Percentiles rank a stretch among this genome's conserved stretches.
These are phyloP conservation scores for Mallotus villosus DNA, from an alignment of 2,797 vertebrate species.

Conservation along the genomic window DNA sequence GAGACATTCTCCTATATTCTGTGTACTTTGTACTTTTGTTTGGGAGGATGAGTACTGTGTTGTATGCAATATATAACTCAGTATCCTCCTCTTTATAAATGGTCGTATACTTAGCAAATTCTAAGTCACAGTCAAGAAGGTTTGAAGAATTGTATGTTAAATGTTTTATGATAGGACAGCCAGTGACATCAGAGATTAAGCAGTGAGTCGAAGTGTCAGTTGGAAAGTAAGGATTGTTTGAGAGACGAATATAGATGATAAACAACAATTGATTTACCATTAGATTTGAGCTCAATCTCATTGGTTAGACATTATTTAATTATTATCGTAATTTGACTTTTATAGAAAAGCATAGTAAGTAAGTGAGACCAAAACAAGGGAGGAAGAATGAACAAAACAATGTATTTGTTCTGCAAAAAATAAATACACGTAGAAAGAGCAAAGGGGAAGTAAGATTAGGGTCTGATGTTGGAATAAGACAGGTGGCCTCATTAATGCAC, in stretches of 20 bases:
- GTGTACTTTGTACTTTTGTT: not conserved
- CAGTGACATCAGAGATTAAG: too few species aligned
- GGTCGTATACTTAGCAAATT: too few species aligned
- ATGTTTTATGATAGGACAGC: not conserved
- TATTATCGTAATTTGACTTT: not conserved
- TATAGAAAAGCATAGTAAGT: not conserved
- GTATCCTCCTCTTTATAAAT: not conserved
- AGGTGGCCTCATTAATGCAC: constrained; percentile 86
- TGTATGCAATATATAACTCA: not conserved
- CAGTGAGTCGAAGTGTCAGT: too few species aligned
- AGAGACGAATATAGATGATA: too few species aligned
- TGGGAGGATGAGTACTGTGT: not conserved
- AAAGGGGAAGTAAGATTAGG: constrained; percentile 24
- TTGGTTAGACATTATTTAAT: not conserved
- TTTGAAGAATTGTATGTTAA: not conserved
- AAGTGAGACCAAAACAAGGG: not conserved
- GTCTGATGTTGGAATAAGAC: constrained; percentile 74
- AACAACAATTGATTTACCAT: too few species aligned
- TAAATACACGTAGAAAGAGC: not conserved
- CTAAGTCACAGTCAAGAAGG: not conserved
- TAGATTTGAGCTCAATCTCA: not conserved
- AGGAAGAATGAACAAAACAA: not conserved
- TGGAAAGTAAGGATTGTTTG: too few species aligned
- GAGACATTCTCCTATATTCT: not conserved
- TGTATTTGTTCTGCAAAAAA: not conserved